Percentiles rank a stretch among this genome's conserved stretches.
phyloP scores from a whole-genome alignment of 1,140 invertebrate genomes.

The Drosophila virilis region DNA sequence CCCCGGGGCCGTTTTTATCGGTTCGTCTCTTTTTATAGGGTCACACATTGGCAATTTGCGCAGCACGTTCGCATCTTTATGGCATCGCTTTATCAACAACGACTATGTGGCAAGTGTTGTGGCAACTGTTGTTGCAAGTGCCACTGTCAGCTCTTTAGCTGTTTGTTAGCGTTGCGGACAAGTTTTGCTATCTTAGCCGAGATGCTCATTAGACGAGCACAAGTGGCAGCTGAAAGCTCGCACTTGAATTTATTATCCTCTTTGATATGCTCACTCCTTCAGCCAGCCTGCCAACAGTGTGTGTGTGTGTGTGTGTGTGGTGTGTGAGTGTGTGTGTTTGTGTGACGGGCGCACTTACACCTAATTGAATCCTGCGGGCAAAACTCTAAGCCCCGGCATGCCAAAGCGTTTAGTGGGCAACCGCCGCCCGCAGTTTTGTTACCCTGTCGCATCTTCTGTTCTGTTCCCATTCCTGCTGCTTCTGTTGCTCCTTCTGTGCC shows the following conservation, averaged over 20 bases:
- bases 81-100: constrained; percentile 14
- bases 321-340: constrained; percentile 11
- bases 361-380: constrained; percentile 80
- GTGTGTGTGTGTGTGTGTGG: not conserved
- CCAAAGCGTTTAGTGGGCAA: constrained; percentile 73
- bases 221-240: constrained; percentile 14
- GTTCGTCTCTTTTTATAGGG: not conserved
- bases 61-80: constrained; percentile 23
- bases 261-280: constrained; percentile 18
- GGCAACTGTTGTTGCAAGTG: constrained; percentile 28
- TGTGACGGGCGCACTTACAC: constrained; percentile 68
- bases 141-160: constrained; percentile 3
- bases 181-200: constrained; percentile 36
- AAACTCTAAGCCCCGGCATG: constrained; percentile 58
- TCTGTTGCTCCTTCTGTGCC: constrained; percentile 17
- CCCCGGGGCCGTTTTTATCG: too few species aligned
- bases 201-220: constrained; percentile 37
- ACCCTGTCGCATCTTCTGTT: constrained; percentile 19
- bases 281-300: not conserved
- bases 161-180: constrained; percentile 3
- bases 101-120: constrained; percentile 11
- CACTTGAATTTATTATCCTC: constrained; percentile 34
- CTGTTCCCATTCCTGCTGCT: constrained; percentile 26
- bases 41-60: constrained; percentile 3
- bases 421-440: constrained; percentile 11